Conservation (phyloP, 2,113 vertebrate genomes). For the Sminthopsis crassicaudata region DNA sequence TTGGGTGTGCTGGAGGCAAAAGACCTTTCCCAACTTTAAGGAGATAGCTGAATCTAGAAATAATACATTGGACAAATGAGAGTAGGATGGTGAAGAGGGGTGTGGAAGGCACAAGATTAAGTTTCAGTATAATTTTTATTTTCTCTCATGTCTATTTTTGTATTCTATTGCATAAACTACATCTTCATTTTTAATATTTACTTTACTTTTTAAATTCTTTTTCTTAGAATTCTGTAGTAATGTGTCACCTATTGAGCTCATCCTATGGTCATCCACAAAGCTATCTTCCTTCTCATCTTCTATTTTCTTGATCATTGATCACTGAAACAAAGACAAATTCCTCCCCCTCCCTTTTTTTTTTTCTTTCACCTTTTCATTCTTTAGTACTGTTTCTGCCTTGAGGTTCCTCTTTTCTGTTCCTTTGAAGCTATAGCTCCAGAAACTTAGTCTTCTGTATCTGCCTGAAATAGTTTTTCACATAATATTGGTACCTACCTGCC, state of each 20-base stretch:
- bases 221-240: neutral
- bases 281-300: neutral
- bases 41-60: slow-evolving; percentile 5
- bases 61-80: neutral
- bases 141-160: neutral
- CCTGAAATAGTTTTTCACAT: slow-evolving; percentile 1
- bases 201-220: neutral
- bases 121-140: neutral
- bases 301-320: slow-evolving; percentile 4
- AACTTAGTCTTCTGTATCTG: neutral
- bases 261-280: neutral
- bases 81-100: neutral
- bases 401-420: slow-evolving; percentile 10
- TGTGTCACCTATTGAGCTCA: neutral
- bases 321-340: slow-evolving; percentile 28
- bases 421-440: slow-evolving; percentile 15
- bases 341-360: neutral
- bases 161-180: neutral
- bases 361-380: slow-evolving; percentile 29
- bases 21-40: neutral
- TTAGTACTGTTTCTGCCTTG: slow-evolving; percentile 8
- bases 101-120: neutral
- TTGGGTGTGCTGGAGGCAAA: neutral
- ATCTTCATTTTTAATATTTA: neutral
- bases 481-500: neutral